A percentile compares a stretch with the other conserved stretches of the same genome.
Evolutionary conservation across 2,113 vertebrate species (phyloP).

Genomic region (Psilopsiagon aurifrons): DNA sequence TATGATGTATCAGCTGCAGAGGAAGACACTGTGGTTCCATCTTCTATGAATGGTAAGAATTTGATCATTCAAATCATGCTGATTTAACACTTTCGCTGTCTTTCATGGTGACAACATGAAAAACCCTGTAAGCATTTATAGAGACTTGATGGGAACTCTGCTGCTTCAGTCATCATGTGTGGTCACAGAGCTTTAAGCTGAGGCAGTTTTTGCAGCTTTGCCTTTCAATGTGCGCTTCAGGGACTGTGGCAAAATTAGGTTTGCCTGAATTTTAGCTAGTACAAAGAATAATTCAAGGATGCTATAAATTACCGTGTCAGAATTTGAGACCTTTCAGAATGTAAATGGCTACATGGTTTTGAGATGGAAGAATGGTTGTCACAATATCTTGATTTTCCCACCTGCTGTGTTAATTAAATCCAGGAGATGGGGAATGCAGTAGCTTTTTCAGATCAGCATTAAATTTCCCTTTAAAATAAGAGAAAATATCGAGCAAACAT

Average conservation of each 20-base stretch:
- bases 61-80: background rate
- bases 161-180: background rate
- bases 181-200: background rate
- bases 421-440: background rate
- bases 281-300: background rate
- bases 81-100: background rate
- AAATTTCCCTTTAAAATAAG: background rate
- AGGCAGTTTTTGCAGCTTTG: constrained; percentile 5
- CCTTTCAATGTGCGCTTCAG: background rate
- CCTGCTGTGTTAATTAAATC: constrained; percentile 29
- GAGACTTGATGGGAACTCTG: background rate
- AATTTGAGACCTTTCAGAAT: background rate
- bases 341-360: background rate
- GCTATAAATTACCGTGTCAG: background rate
- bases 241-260: background rate
- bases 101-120: background rate
- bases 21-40: background rate
- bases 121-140: background rate
- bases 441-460: constrained; percentile 2
- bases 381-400: background rate
- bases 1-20: background rate
- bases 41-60: background rate
- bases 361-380: constrained; percentile 10
- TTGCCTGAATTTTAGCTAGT: background rate
- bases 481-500: background rate